A percentile compares a stretch with the other conserved stretches of the same genome.
These are phyloP conservation scores for Phrynocephalus versicolor DNA, from an alignment of 2,113 vertebrate species.

Conservation along the genomic window DNA sequence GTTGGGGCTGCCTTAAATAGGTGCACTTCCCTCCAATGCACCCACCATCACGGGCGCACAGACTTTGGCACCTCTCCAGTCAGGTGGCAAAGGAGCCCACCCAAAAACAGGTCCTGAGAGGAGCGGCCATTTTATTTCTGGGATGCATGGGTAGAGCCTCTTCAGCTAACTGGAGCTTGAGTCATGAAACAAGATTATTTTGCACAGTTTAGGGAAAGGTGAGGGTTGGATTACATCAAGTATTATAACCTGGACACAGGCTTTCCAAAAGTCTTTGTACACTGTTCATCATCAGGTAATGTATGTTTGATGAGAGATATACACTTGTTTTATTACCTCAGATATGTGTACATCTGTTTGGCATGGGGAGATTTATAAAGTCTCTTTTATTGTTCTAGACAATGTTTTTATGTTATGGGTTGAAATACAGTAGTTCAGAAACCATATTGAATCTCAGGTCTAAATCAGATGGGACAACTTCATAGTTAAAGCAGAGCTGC, in stretches of 20 bases:
- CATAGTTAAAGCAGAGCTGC: no score
- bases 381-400: not conserved
- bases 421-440: not conserved
- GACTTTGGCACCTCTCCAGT: no score
- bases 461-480: no score
- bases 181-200: not conserved
- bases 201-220: not conserved
- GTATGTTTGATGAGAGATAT: not conserved
- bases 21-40: no score
- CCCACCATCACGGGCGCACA: no score
- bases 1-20: no score
- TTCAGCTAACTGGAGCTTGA: not conserved
- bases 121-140: not conserved
- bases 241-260: not conserved
- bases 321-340: not conserved
- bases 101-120: no score
- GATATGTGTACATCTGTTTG: not conserved
- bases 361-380: not conserved
- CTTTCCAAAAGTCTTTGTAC: not conserved
- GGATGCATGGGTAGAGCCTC: not conserved
- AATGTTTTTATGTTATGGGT: not conserved
- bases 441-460: no score
- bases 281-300: not conserved
- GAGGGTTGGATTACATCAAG: not conserved
- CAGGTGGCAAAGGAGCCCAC: no score